Percentiles rank a stretch among this genome's conserved stretches.
Evolutionary conservation across 2,888 invertebrate genomes (phyloP).

Genomic region (Pterostichus niger): DNA sequence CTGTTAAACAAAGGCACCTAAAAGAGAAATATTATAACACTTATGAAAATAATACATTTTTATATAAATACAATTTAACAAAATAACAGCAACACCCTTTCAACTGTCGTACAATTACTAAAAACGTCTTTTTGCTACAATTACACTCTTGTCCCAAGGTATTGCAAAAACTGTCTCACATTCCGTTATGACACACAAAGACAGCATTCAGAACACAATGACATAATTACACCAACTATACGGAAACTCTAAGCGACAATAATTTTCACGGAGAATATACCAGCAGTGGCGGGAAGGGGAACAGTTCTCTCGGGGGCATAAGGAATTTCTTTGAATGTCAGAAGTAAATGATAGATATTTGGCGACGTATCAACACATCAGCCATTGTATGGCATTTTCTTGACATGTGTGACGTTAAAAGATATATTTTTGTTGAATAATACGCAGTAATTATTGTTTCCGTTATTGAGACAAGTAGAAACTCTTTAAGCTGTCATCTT

Average conservation of each 20-base stretch:
- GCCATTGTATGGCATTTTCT: conserved; percentile 13
- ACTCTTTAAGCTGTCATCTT: conserved; percentile 19
- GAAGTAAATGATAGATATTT: conserved; percentile 26
- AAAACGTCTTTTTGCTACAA: conserved; percentile 32
- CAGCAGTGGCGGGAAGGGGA: neutral
- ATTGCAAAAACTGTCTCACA: conserved; percentile 29
- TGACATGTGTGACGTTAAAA: conserved; percentile 24
- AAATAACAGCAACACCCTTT: conserved; percentile 5
- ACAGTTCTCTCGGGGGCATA: neutral
- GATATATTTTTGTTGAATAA: neutral
- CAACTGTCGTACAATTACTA: neutral
- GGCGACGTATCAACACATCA: conserved; percentile 16
- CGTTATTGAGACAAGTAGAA: conserved; percentile 21
- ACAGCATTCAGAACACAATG: conserved; percentile 16
- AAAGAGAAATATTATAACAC: no score
- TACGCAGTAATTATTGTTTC: conserved; percentile 35
- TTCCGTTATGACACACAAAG: conserved; percentile 21
- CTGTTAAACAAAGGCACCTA: no score
- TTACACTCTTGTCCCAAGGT: conserved; percentile 6
- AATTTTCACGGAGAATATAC: neutral
- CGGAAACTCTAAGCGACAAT: conserved; percentile 28
- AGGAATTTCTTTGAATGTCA: conserved; percentile 16
- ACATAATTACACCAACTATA: conserved; percentile 20
- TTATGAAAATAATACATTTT: neutral
- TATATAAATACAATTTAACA: neutral